These are phyloP conservation scores for Aldabrachelys gigantea DNA, from an alignment of 2,113 vertebrate genomes.

Conservation along the genomic window DNA sequence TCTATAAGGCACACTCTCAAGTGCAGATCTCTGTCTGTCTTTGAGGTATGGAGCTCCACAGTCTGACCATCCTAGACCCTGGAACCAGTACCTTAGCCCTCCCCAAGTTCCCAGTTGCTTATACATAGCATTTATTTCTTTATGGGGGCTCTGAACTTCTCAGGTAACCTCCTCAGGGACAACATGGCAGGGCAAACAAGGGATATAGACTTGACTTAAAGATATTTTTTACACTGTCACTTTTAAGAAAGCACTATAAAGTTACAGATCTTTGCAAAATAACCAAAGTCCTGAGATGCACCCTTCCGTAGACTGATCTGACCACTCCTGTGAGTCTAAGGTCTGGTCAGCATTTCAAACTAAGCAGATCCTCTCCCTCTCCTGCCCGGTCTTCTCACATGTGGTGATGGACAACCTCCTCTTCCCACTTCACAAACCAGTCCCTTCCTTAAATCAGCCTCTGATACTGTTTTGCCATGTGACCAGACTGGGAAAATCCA, in stretches of 20 bases:
- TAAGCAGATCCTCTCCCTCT: background rate
- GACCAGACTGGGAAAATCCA: background rate
- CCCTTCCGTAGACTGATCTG: background rate
- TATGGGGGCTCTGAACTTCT: background rate
- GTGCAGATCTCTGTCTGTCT: background rate
- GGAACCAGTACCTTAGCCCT: background rate
- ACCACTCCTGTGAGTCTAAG: background rate
- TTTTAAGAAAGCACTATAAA: background rate
- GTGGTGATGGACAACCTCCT: background rate
- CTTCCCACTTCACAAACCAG: background rate
- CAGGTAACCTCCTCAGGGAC: background rate
- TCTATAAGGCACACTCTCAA: background rate
- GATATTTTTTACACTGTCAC: background rate
- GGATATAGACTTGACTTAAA: background rate
- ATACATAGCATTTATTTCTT: background rate
- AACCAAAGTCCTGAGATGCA: background rate
- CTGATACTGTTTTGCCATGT: background rate
- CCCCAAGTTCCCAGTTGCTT: background rate
- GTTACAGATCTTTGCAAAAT: background rate
- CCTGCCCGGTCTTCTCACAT: background rate
- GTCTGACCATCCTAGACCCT: background rate
- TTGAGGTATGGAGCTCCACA: background rate
- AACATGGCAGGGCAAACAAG: background rate
- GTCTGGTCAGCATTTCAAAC: background rate
- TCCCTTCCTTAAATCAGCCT: background rate